A percentile compares a stretch with the other conserved stretches of the same genome.
These are phyloP conservation scores for Phoxinus phoxinus DNA, from an alignment of 2,113 vertebrate genomes.

Conservation along the genomic window DNA sequence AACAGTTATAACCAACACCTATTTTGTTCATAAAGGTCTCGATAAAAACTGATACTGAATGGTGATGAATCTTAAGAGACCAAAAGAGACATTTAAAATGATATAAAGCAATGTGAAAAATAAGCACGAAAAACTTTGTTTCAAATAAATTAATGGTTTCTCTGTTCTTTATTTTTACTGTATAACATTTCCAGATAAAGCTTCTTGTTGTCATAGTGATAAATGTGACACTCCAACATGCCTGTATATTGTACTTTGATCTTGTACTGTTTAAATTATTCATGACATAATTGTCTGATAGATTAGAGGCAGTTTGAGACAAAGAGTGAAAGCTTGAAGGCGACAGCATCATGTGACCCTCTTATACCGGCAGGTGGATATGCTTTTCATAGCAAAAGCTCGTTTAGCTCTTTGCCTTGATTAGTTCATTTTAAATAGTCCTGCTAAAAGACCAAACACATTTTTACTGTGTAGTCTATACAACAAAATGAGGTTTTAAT, in stretches of 20 bases:
- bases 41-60: neutral
- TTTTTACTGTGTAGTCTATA: neutral
- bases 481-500: neutral
- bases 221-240: constrained; percentile 34
- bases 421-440: neutral
- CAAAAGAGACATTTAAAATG: neutral
- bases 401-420: neutral
- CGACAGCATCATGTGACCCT: constrained; percentile 10
- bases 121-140: too few species aligned
- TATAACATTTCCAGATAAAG: neutral
- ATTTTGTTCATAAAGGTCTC: neutral
- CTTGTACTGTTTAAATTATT: constrained; percentile 57
- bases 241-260: constrained; percentile 39
- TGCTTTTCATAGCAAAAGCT: neutral
- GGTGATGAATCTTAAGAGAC: neutral
- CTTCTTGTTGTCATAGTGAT: constrained; percentile 38
- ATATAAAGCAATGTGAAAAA: neutral
- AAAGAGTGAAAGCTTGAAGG: constrained; percentile 48
- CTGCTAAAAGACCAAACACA: neutral
- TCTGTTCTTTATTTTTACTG: neutral
- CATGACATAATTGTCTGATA: constrained; percentile 45
- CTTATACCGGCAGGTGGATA: constrained; percentile 1
- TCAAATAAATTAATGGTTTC: neutral
- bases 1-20: neutral
- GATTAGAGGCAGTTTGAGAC: constrained; percentile 38